These are phyloP conservation scores for Drosophila bocki DNA, from an alignment of 1,140 invertebrate genomes.

Conservation along the genomic window DNA sequence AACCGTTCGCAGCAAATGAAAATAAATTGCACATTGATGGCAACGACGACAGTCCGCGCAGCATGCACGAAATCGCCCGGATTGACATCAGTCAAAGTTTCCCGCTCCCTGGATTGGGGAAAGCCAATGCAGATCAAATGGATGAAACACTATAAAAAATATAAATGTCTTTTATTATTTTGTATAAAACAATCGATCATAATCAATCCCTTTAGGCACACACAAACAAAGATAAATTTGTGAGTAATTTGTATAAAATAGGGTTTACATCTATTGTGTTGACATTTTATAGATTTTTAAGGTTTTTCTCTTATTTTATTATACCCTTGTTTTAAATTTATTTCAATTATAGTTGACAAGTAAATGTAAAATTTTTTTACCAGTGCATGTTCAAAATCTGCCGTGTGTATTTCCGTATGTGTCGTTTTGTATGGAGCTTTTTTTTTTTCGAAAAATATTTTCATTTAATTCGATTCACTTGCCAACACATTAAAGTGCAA, in stretches of 20 bases:
- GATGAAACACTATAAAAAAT: slow-evolving; percentile 16
- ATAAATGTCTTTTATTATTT: neutral
- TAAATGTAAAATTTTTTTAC: neutral
- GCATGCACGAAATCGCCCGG: slow-evolving; percentile 33
- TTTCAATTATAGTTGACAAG: neutral
- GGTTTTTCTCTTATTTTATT: neutral
- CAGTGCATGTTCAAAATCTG: slow-evolving; percentile 19
- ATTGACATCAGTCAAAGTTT: slow-evolving; percentile 55
- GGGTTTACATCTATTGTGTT: neutral
- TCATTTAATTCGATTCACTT: slow-evolving; percentile 48
- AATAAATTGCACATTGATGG: slow-evolving; percentile 80
- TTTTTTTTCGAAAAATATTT: slow-evolving; percentile 47
- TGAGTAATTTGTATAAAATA: neutral
- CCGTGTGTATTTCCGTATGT: slow-evolving; percentile 17
- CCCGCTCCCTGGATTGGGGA: neutral
- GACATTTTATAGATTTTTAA: neutral
- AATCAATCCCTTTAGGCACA: neutral
- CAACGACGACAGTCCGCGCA: slow-evolving; percentile 42
- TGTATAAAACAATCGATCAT: neutral
- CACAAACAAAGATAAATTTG: too few species aligned
- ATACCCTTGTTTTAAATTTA: too few species aligned
- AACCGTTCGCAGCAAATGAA: slow-evolving; percentile 72
- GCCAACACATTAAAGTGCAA: slow-evolving; percentile 41
- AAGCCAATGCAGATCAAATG: slow-evolving; percentile 17
- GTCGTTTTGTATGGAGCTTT: slow-evolving; percentile 7